Conservation (phyloP, 1,140 invertebrate species). For the Solenopsis fugax region DNA sequence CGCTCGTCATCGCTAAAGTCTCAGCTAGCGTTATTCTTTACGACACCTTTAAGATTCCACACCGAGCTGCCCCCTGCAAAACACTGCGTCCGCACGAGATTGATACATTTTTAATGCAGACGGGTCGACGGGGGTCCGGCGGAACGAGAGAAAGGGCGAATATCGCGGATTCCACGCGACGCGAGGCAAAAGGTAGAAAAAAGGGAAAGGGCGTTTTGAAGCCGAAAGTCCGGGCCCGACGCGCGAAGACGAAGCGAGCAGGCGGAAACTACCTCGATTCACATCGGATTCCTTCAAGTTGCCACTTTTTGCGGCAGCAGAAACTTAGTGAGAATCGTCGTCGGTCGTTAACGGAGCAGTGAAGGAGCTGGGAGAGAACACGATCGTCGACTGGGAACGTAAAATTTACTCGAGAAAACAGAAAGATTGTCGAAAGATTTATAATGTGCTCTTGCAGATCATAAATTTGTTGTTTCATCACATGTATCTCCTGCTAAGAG, state of each 20-base stretch:
- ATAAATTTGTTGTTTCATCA: slow-evolving; percentile 8
- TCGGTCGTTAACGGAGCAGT: slow-evolving; percentile 17
- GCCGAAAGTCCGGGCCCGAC: slow-evolving; percentile 57
- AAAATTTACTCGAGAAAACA: background rate
- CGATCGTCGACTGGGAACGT: slow-evolving; percentile 2
- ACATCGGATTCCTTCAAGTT: slow-evolving; percentile 74
- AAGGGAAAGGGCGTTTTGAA: slow-evolving; percentile 38
- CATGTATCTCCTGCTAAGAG: background rate
- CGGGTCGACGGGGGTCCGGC: slow-evolving; percentile 7
- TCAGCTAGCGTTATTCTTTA: slow-evolving; percentile 75
- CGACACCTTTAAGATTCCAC: slow-evolving; percentile 76
- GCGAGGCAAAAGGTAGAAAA: slow-evolving; percentile 44
- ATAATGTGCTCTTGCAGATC: background rate
- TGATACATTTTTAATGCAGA: slow-evolving; percentile 82
- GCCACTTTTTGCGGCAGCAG: slow-evolving; percentile 71
- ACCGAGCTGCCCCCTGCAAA: slow-evolving; percentile 58
- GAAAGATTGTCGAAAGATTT: slow-evolving; percentile 2
- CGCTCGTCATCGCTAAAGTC: slow-evolving; percentile 53
- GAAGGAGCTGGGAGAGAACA: background rate
- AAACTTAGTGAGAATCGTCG: slow-evolving; percentile 29
- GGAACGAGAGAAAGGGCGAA: background rate
- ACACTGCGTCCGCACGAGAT: slow-evolving; percentile 73
- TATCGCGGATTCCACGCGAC: slow-evolving; percentile 50
- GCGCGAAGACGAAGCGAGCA: slow-evolving; percentile 43
- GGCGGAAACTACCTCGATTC: slow-evolving; percentile 62